Percentiles rank a stretch among this genome's conserved stretches.
These are phyloP conservation scores for Tanytarsus gracilentus DNA, from an alignment of 2,888 invertebrate genomes.

Conservation along the genomic window DNA sequence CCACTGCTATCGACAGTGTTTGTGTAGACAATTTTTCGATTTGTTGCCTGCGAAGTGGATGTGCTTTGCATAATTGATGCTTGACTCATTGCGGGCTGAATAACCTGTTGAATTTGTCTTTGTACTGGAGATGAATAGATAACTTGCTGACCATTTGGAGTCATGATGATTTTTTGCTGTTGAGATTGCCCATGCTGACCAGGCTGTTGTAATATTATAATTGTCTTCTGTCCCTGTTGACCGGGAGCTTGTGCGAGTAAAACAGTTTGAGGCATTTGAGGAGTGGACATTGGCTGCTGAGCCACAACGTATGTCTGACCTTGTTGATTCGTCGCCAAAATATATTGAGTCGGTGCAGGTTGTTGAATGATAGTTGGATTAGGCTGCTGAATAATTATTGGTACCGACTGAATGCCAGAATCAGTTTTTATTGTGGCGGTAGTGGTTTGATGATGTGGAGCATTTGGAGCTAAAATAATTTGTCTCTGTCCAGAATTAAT, in stretches of 20 bases:
- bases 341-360: slow-evolving; percentile 40
- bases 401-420: slow-evolving; percentile 41
- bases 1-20: not conserved
- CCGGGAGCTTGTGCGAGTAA: slow-evolving; percentile 58
- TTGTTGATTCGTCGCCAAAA: slow-evolving; percentile 44
- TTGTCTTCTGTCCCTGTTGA: slow-evolving; percentile 60
- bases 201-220: slow-evolving; percentile 59
- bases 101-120: slow-evolving; percentile 21
- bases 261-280: slow-evolving; percentile 46
- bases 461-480: slow-evolving; percentile 33
- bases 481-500: slow-evolving; percentile 34
- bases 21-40: slow-evolving; percentile 24
- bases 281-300: slow-evolving; percentile 54
- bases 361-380: slow-evolving; percentile 38
- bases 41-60: slow-evolving; percentile 29
- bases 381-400: slow-evolving; percentile 35
- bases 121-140: slow-evolving; percentile 22
- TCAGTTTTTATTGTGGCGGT: slow-evolving; percentile 43
- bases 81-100: slow-evolving; percentile 24
- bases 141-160: slow-evolving; percentile 20
- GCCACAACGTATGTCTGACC: slow-evolving; percentile 58
- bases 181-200: slow-evolving; percentile 33
- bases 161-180: slow-evolving; percentile 32
- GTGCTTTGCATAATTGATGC: slow-evolving; percentile 30
- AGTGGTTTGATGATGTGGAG: slow-evolving; percentile 32